Evolutionary conservation across 2,113 vertebrate genomes (phyloP).

Genomic region (Synchiropus splendidus): DNA sequence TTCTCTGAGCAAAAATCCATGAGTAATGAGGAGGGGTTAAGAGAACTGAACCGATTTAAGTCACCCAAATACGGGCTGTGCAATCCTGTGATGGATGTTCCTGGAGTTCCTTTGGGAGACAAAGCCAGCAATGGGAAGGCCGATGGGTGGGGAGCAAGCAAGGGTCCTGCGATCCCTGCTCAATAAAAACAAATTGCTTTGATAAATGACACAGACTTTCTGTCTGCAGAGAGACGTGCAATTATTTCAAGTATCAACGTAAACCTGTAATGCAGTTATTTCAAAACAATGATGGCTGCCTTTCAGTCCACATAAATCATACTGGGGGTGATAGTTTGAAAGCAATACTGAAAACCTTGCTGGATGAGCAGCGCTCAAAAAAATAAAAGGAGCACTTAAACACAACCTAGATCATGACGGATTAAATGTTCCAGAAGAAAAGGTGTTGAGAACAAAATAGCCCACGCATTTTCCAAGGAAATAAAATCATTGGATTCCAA

Average conservation of each 20-base stretch:
- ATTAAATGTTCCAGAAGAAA: no score
- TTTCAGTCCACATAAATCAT: no score
- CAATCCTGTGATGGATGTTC: slow-evolving; percentile 55
- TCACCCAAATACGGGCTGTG: slow-evolving; percentile 70
- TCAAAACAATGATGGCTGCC: no score
- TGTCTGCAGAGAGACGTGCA: slow-evolving; percentile 27
- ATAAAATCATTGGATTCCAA: no score
- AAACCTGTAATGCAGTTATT: no score
- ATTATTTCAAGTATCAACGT: slow-evolving; percentile 11
- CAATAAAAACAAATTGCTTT: slow-evolving; percentile 60
- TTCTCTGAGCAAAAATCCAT: slow-evolving; percentile 51
- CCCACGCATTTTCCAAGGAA: no score
- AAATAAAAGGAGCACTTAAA: no score
- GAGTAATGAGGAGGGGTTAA: slow-evolving; percentile 73
- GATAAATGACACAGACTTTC: slow-evolving; percentile 43
- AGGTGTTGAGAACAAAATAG: no score
- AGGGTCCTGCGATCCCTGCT: slow-evolving; percentile 46
- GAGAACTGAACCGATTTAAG: slow-evolving; percentile 78
- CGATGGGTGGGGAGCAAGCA: slow-evolving; percentile 37
- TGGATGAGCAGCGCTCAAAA: no score
- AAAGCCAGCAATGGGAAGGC: slow-evolving; percentile 29
- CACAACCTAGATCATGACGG: no score
- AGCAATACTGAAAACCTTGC: no score
- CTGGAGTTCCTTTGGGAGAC: slow-evolving; percentile 53
- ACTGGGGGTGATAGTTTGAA: no score